Evolutionary conservation across 1,140 invertebrate genomes (phyloP).

Genomic region (Oedothorax gibbosus): DNA sequence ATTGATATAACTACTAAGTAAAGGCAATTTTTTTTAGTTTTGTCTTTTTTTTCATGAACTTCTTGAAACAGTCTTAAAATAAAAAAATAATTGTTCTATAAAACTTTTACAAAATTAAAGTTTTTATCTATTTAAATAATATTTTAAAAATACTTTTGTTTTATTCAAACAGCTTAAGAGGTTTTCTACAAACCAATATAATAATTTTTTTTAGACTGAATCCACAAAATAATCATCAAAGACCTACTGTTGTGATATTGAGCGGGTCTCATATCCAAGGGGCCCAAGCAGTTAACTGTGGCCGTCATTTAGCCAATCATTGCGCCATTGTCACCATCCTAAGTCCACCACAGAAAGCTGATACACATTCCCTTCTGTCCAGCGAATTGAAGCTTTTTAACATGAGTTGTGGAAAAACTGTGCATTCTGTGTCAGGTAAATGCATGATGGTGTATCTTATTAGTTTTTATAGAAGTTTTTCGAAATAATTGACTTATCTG

Average conservation of each 20-base stretch:
- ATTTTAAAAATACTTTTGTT: no score
- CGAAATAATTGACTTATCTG: not conserved
- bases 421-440: slow-evolving; percentile 70
- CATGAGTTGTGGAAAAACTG: slow-evolving; percentile 72
- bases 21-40: no score
- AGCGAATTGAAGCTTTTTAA: slow-evolving; percentile 77
- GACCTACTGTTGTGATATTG: slow-evolving; percentile 80
- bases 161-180: no score
- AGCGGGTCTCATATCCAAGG: slow-evolving; percentile 81
- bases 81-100: no score
- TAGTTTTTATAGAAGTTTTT: not conserved
- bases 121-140: no score
- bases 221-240: slow-evolving; percentile 84
- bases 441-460: not conserved
- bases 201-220: slow-evolving; percentile 72
- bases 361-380: slow-evolving; percentile 54
- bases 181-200: no score
- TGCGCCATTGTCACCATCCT: slow-evolving; percentile 80
- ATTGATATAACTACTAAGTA: no score
- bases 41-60: no score
- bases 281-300: slow-evolving; percentile 77
- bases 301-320: slow-evolving; percentile 83
- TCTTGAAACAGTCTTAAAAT: no score
- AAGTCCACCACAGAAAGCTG: slow-evolving; percentile 67
- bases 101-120: no score